These are phyloP conservation scores for Glyptemys insculpta DNA, from an alignment of 2,797 vertebrate species.

Conservation along the genomic window DNA sequence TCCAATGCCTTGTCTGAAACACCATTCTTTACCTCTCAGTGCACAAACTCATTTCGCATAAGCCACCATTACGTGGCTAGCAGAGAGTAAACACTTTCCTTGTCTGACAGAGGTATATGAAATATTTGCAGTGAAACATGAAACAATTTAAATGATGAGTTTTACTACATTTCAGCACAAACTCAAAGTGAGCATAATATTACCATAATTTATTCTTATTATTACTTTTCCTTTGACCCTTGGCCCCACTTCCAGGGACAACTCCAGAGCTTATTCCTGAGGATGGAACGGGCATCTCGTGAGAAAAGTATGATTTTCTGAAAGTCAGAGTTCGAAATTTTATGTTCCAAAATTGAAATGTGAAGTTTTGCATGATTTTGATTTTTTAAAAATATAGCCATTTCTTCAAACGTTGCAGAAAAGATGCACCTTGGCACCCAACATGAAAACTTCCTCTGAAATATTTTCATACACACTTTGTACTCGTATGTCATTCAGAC, in stretches of 20 bases:
- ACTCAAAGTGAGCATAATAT: not conserved
- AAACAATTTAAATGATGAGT: not conserved
- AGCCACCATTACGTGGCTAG: not conserved
- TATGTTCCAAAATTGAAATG: not conserved
- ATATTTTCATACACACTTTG: not conserved
- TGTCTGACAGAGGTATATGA: not conserved
- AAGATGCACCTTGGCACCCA: not conserved
- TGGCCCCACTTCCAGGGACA: not conserved
- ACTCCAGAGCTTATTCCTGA: not conserved
- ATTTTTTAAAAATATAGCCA: not conserved
- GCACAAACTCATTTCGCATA: not conserved
- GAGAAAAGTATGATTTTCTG: not conserved
- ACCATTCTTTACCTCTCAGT: not conserved
- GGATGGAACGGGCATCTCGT: not conserved
- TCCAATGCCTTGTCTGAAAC: not conserved
- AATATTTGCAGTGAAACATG: not conserved
- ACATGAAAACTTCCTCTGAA: not conserved
- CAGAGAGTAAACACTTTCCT: not conserved
- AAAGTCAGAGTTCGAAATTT: not conserved
- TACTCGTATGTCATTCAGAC: not conserved
- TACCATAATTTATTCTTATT: not conserved
- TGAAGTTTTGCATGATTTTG: not conserved
- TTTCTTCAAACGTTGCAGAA: not conserved
- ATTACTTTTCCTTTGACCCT: not conserved
- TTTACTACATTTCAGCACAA: not conserved